Conservation (phyloP, 1,140 invertebrate genomes). For the Manduca sexta region DNA sequence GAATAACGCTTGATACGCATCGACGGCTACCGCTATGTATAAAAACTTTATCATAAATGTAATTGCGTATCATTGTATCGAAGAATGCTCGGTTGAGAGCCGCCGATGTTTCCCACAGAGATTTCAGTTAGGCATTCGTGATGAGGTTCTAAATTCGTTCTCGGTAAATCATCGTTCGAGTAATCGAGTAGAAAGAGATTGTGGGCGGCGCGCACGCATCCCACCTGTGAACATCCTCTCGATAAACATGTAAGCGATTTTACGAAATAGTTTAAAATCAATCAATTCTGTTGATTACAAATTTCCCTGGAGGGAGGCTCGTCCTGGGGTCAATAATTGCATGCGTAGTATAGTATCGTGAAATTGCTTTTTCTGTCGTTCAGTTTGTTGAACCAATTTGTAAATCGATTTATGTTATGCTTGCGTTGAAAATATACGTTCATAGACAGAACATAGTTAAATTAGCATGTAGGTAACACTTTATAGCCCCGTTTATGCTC, state of each 20-base stretch:
- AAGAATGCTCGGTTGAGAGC: slow-evolving; percentile 7
- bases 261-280: slow-evolving; percentile 37
- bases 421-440: slow-evolving; percentile 30
- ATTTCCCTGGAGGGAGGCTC: slow-evolving; percentile 54
- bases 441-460: slow-evolving; percentile 49
- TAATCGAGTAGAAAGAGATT: slow-evolving; percentile 67
- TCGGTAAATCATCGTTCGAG: slow-evolving; percentile 65
- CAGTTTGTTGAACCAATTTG: slow-evolving; percentile 45
- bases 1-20: slow-evolving; percentile 38
- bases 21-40: slow-evolving; percentile 1
- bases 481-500: slow-evolving; percentile 62
- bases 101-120: slow-evolving; percentile 13
- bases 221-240: slow-evolving; percentile 60
- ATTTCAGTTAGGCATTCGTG: slow-evolving; percentile 23
- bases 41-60: not conserved
- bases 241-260: slow-evolving; percentile 37
- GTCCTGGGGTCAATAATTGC: slow-evolving; percentile 39
- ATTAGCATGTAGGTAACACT: slow-evolving; percentile 69
- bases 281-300: slow-evolving; percentile 1
- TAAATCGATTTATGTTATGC: slow-evolving; percentile 58
- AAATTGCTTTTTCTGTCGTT: too few relatives aligned
- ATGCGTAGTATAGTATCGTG: slow-evolving; percentile 5
- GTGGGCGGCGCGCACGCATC: slow-evolving; percentile 55
- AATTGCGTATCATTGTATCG: slow-evolving; percentile 21
- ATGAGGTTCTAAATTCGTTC: slow-evolving; percentile 61